A percentile compares a stretch with the other conserved stretches of the same genome.
Conservation (phyloP, 2,113 vertebrate species). For the Polyodon spathula region DNA sequence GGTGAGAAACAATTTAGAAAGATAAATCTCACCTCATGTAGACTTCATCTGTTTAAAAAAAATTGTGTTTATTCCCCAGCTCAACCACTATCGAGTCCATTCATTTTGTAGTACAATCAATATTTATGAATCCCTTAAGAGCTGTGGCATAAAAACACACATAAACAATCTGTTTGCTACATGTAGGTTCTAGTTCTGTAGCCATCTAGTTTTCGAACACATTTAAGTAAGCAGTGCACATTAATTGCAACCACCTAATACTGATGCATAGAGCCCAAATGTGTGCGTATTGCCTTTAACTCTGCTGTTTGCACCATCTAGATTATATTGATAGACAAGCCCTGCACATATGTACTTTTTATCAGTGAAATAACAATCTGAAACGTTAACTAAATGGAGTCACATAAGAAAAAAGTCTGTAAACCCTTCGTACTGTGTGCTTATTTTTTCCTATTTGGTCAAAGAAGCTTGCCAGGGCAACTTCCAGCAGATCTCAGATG, state of each 20-base stretch:
- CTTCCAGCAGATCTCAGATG: too few species aligned
- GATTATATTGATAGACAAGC: background rate
- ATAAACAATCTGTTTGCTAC: slow-evolving; percentile 53
- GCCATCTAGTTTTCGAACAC: background rate
- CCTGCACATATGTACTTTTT: too few species aligned
- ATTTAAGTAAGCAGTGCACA: background rate
- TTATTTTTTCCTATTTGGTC: too few species aligned
- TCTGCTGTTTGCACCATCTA: too few species aligned
- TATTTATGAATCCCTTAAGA: slow-evolving; percentile 98
- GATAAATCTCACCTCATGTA: slow-evolving; percentile 77
- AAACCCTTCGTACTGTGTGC: too few species aligned
- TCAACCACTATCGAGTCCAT: slow-evolving; percentile 79
- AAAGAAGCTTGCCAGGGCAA: too few species aligned
- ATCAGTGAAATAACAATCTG: too few species aligned
- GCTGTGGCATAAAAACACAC: slow-evolving; percentile 82
- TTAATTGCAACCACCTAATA: background rate
- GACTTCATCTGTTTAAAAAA: slow-evolving; percentile 81
- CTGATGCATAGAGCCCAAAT: background rate
- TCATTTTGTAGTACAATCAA: slow-evolving; percentile 95
- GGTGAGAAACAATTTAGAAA: slow-evolving; percentile 72
- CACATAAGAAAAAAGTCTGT: too few species aligned
- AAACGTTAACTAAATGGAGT: too few species aligned
- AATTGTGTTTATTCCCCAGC: slow-evolving; percentile 81
- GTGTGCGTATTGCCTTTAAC: too few species aligned
- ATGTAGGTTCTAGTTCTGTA: slow-evolving; percentile 12